Evolutionary conservation across 37 sponge, comb jelly and placozoan species (phyloP).

Genomic region (Beroe ovata): DNA sequence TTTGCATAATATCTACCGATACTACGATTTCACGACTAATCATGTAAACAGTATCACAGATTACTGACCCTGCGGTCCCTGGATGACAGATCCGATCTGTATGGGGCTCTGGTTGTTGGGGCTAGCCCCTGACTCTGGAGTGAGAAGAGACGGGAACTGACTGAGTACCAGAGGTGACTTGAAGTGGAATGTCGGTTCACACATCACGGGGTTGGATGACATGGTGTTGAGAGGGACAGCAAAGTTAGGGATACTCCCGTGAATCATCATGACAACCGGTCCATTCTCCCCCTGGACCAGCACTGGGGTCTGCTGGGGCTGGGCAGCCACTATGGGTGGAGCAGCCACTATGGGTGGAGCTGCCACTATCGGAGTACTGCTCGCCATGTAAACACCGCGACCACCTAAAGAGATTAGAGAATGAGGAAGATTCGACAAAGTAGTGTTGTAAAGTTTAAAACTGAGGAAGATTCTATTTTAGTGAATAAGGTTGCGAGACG

Average conservation of each 20-base stretch:
- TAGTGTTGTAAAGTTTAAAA: too few relatives aligned
- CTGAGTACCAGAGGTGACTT: slow-evolving; percentile 32
- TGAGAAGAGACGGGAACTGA: slow-evolving; percentile 41
- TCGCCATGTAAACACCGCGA: slow-evolving; percentile 20
- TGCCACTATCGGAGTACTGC: slow-evolving; percentile 20
- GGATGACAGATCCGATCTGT: slow-evolving; percentile 48
- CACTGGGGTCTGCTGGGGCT: slow-evolving; percentile 44
- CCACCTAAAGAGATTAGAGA: not conserved
- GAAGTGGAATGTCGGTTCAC: slow-evolving; percentile 54
- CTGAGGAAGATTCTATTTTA: too few relatives aligned
- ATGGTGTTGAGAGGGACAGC: slow-evolving; percentile 58
- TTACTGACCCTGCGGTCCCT: slow-evolving; percentile 20
- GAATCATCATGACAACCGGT: slow-evolving; percentile 63
- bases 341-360: not conserved
- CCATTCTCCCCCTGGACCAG: slow-evolving; percentile 65
- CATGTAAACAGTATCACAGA: too few relatives aligned
- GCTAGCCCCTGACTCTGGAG: not conserved
- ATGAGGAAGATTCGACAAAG: too few relatives aligned
- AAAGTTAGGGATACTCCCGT: slow-evolving; percentile 13
- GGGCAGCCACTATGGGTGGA: not conserved
- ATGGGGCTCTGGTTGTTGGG: slow-evolving; percentile 1
- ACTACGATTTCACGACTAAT: too few relatives aligned
- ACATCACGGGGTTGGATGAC: slow-evolving; percentile 50
- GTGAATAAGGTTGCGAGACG: too few relatives aligned
- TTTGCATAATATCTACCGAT: too few relatives aligned